Base-by-base conservation (phyloP, 2,888 invertebrate species). In the Zygogramma bicolorata region DNA sequence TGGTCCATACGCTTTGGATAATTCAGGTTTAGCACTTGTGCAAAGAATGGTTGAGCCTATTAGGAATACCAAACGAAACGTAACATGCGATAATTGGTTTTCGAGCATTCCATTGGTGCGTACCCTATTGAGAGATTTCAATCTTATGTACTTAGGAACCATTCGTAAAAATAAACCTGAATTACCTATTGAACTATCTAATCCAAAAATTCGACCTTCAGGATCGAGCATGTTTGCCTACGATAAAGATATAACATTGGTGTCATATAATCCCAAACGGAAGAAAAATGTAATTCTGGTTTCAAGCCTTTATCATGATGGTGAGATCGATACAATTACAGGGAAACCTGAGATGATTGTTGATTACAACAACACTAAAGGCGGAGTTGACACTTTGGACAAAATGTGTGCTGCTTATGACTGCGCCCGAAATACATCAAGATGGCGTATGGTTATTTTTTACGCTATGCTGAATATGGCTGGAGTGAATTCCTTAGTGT, bases 81-180 rank as follows among this genome's bases (percentile, higher is more conserved):
- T 65, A 13, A 69, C 68, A 18, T 69, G 62, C 61, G 71, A 74
- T 38, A 68, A 74, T 57, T 53, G 65, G 65, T 65, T 65, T 34
- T 22, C 65, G 18, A 65, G 53, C 46, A 29, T 65, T 49, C 53
- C 65, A 57, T 34, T 65, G 57, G 40, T 65, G n/a, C 34, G 53
- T 31, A 71, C 65, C 22, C 22, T 40, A 58, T 66, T 53, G 31
- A 66, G 7, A 22, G 53, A 77, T 59, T 57, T 20, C 20, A 74
- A 76, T 70, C 73, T 78, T 34, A 81, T 77, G 62, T 70, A 79
- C 46, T 71, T 78, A 58, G 81, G 77, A 63, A 80, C 80, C n/a
- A 49, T 81, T 57, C 76, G 75, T 60, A 81, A 82, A 78, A 80
- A 83, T 65, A 84, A 83, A 77, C 69, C 67, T 46, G 79, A 83